Conservation (phyloP, 2,113 vertebrate genomes). For the Junco hyemalis region DNA sequence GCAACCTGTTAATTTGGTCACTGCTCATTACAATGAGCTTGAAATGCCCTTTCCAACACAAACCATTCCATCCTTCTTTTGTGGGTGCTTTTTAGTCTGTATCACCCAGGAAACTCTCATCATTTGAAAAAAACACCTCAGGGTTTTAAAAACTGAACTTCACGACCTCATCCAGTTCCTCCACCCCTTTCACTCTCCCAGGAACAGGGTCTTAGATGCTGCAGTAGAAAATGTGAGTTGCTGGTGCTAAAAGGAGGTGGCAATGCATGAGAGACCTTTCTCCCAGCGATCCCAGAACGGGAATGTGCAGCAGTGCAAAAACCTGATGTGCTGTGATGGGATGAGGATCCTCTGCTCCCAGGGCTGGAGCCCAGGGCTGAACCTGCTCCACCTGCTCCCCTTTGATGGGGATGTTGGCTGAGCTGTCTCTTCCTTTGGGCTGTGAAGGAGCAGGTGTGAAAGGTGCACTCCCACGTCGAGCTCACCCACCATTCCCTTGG, state of each 20-base stretch:
- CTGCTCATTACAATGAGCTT: background rate
- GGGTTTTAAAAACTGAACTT: background rate
- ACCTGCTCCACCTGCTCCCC: background rate
- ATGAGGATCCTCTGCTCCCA: background rate
- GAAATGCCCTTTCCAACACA: background rate
- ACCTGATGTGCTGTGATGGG: background rate
- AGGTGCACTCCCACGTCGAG: background rate
- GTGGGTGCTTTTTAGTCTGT: accelerated
- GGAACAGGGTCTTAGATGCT: background rate
- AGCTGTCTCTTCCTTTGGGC: background rate
- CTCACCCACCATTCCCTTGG: background rate
- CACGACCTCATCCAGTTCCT: accelerated
- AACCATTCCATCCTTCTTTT: background rate
- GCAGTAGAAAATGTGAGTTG: background rate
- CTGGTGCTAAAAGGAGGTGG: background rate
- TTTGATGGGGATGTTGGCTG: background rate
- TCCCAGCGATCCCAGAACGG: accelerated
- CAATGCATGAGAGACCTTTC: background rate
- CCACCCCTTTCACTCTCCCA: background rate
- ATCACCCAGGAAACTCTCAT: background rate
- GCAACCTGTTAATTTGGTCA: background rate
- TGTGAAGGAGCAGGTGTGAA: background rate
- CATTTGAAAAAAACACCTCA: background rate
- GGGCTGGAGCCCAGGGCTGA: background rate
- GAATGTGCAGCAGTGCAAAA: background rate